These are phyloP conservation scores for Limanda limanda DNA, from an alignment of 2,113 vertebrate genomes.

Conservation along the genomic window DNA sequence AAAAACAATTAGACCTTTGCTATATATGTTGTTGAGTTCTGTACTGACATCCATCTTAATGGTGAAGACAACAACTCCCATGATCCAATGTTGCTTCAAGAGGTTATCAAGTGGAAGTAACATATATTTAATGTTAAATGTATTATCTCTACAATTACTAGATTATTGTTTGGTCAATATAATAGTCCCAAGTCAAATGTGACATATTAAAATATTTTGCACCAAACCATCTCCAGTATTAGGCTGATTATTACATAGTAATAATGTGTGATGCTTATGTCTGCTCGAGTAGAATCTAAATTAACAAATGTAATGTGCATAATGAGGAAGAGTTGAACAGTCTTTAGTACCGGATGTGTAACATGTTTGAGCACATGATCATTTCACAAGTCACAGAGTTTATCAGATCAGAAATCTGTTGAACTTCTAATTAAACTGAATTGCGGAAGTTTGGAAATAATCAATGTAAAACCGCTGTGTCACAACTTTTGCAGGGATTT, in stretches of 20 bases:
- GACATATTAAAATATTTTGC: neutral
- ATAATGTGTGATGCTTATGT: neutral
- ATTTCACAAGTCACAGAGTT: neutral
- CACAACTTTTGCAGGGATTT: conserved; percentile 26
- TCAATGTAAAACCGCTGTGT: too few species aligned
- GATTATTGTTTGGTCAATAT: neutral
- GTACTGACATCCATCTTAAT: too few species aligned
- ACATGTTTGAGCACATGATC: conserved; percentile 7
- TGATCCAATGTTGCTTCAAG: too few species aligned
- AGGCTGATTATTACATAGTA: conserved; percentile 17
- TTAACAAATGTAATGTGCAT: neutral
- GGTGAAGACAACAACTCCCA: too few species aligned
- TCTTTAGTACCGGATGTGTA: neutral
- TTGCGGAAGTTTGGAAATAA: too few species aligned
- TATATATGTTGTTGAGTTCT: too few species aligned
- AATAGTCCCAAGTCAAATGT: neutral
- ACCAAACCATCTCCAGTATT: neutral
- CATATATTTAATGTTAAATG: neutral
- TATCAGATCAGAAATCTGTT: conserved; percentile 9
- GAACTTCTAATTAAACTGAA: conserved; percentile 22
- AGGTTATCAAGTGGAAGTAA: too few species aligned
- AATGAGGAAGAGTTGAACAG: neutral
- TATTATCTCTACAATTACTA: neutral
- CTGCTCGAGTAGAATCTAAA: conserved; percentile 15
- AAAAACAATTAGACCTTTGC: too few species aligned